A percentile compares a stretch with the other conserved stretches of the same genome.
phyloP scores from a whole-genome alignment of 1,140 invertebrate species.

The Gonatopus flavifemur region DNA sequence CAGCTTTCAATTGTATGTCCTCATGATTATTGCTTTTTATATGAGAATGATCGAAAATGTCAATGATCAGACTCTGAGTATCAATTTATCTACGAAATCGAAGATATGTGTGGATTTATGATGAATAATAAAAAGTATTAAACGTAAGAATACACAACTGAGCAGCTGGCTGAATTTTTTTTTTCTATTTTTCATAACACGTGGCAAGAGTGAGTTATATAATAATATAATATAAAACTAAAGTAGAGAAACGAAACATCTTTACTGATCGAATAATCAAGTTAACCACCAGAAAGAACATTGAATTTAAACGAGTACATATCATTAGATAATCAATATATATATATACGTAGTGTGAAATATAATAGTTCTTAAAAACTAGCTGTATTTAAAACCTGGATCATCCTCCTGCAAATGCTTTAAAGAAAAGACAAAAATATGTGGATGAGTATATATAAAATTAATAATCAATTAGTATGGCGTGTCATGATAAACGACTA shows the following conservation, averaged over 20 bases:
- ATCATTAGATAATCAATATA: constrained; percentile 44
- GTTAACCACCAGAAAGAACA: constrained; percentile 51
- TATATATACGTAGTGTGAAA: constrained; percentile 42
- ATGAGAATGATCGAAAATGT: no score
- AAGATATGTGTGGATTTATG: no score
- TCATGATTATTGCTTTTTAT: no score
- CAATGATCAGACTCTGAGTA: no score
- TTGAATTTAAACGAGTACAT: constrained; percentile 48
- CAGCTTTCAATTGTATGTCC: no score
- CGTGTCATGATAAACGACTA: constrained; percentile 12
- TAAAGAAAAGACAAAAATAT: constrained; percentile 56
- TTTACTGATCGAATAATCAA: constrained; percentile 47
- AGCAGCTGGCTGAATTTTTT: constrained; percentile 1
- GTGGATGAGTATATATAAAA: constrained; percentile 49
- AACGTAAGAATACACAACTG: no score
- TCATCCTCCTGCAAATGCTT: constrained; percentile 60
- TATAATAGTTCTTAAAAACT: constrained; percentile 56
- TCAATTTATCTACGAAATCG: no score
- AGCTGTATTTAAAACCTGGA: constrained; percentile 58
- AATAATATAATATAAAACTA: no score
- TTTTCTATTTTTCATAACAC: constrained; percentile 48
- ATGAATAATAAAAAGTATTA: no score
- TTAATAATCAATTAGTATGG: constrained; percentile 42
- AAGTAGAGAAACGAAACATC: constrained; percentile 43
- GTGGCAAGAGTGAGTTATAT: constrained; percentile 48